These are phyloP conservation scores for Parnassius orleans DNA, from an alignment of 2,888 invertebrate genomes.

Conservation along the genomic window DNA sequence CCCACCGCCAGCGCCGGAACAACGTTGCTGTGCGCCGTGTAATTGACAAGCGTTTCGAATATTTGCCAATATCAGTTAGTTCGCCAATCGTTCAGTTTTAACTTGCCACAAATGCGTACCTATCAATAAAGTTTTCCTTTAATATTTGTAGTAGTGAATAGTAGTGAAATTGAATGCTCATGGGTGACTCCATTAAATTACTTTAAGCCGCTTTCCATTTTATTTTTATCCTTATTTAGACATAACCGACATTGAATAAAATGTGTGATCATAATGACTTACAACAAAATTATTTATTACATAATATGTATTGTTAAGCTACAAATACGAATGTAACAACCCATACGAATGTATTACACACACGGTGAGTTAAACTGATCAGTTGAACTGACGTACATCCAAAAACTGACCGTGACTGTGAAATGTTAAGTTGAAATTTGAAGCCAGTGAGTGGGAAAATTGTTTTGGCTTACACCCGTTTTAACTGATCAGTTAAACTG, in stretches of 20 bases:
- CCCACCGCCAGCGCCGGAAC: conserved; percentile 49
- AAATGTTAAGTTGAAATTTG: too few species aligned
- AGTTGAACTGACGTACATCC: too few species aligned
- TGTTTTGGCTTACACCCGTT: too few species aligned
- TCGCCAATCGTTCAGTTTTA: conserved; percentile 23
- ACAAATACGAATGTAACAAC: too few species aligned
- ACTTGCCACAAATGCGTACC: conserved; percentile 24
- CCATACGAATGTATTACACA: too few species aligned
- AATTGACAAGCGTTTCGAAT: conserved; percentile 56
- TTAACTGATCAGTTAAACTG: too few species aligned
- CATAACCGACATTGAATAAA: not conserved
- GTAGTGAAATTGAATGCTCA: conserved; percentile 17
- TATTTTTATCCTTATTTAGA: not conserved
- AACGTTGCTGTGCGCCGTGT: conserved; percentile 46
- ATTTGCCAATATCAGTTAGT: conserved; percentile 33
- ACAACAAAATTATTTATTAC: too few species aligned
- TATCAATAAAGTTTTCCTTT: conserved; percentile 2
- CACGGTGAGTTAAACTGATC: too few species aligned
- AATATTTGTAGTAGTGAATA: conserved; percentile 9
- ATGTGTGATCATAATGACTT: too few species aligned
- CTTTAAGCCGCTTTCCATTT: not conserved
- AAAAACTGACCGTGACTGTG: too few species aligned
- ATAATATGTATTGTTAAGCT: too few species aligned
- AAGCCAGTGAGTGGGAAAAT: too few species aligned
- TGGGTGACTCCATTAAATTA: not conserved